Conservation (phyloP, 2,797 vertebrate species). For the Chrysocyon brachyurus region DNA sequence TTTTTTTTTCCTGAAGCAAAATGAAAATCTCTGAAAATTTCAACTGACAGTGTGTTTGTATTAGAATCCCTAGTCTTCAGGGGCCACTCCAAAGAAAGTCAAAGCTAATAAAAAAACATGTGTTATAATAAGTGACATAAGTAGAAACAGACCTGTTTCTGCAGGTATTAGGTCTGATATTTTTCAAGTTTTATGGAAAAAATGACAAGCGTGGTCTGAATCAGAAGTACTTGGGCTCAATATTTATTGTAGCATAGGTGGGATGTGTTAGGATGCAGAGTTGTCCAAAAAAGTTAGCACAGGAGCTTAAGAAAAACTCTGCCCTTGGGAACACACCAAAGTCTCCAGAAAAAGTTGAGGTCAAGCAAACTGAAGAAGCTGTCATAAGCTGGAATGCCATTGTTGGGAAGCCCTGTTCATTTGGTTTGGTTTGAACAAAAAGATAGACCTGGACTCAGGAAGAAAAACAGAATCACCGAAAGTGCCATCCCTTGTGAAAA, state of each 20-base stretch:
- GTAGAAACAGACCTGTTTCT: constrained; percentile 4
- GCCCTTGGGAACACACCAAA: background rate
- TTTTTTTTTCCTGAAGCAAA: constrained; percentile 59
- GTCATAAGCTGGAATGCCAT: background rate
- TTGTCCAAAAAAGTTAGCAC: background rate
- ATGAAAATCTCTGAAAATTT: constrained; percentile 46
- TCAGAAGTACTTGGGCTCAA: constrained; percentile 20
- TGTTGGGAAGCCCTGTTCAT: background rate
- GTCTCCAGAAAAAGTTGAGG: background rate
- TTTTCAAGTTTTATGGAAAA: constrained; percentile 41
- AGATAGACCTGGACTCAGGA: background rate
- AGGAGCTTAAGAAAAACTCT: background rate
- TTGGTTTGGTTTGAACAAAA: background rate
- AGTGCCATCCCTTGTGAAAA: background rate
- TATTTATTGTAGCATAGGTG: background rate
- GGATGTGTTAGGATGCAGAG: background rate
- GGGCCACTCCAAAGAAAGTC: constrained; percentile 20
- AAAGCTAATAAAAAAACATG: constrained; percentile 19
- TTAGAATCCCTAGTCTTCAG: background rate
- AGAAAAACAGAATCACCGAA: background rate
- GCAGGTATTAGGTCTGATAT: background rate
- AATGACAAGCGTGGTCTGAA: background rate
- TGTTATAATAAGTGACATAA: background rate
- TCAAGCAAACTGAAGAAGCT: background rate
- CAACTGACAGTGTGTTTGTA: constrained; percentile 22